phyloP scores from a whole-genome alignment of 2,113 vertebrate species.

The Pygoscelis antarcticus region DNA sequence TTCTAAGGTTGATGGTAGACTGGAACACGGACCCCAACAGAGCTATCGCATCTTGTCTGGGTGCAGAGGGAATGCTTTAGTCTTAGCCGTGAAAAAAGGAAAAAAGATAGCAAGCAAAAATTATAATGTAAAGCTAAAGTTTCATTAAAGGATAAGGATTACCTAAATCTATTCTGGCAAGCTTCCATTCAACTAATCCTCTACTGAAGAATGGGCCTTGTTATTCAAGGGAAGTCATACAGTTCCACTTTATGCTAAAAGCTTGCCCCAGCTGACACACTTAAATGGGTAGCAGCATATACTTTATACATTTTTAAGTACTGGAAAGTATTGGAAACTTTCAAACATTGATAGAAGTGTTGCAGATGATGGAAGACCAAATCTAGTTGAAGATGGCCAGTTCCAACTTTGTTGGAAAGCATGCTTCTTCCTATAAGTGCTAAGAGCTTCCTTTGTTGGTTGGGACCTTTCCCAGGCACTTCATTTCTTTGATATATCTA shows the following conservation, averaged over 20 bases:
- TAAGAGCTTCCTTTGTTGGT: background rate
- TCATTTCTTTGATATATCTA: background rate
- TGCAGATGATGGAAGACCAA: background rate
- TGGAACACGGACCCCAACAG: background rate
- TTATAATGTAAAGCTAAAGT: background rate
- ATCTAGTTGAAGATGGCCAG: background rate
- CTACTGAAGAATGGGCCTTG: background rate
- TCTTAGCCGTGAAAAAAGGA: background rate
- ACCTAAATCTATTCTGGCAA: accelerated
- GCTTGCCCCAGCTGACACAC: background rate
- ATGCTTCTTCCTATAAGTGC: accelerated
- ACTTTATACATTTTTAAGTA: background rate
- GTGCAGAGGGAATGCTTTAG: background rate
- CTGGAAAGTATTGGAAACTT: background rate
- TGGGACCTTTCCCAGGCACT: background rate
- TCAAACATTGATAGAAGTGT: background rate
- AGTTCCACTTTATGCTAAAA: background rate
- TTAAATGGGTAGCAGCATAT: background rate
- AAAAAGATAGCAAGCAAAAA: background rate
- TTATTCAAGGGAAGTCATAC: background rate
- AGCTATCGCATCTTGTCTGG: background rate
- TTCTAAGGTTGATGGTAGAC: background rate
- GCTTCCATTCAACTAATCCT: background rate
- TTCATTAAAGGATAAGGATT: background rate
- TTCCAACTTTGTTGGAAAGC: background rate